A percentile compares a stretch with the other conserved stretches of the same genome.
phyloP scores from a whole-genome alignment of 2,797 vertebrate species.

The Valencia hispanica region DNA sequence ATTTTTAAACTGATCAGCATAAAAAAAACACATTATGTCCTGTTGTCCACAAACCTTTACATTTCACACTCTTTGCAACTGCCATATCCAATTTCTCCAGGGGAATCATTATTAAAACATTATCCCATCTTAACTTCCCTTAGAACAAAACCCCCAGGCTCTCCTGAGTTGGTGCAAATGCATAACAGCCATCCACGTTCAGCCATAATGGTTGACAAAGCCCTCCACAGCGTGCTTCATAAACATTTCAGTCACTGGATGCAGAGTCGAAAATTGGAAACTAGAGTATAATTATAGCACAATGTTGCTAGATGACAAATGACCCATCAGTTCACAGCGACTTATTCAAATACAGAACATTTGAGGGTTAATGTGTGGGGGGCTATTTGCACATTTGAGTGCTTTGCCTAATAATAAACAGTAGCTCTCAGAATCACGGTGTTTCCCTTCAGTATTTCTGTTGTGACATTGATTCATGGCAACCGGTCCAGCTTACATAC shows the following conservation, averaged over 20 bases:
- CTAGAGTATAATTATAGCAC: slow-evolving; percentile 42
- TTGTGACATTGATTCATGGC: slow-evolving; percentile 74
- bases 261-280: slow-evolving; percentile 26
- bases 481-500: slow-evolving; percentile 34
- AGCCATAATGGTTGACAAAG: slow-evolving; percentile 29
- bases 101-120: slow-evolving; percentile 66
- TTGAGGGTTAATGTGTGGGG: slow-evolving; percentile 46
- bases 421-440: slow-evolving; percentile 17
- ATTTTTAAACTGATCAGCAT: background rate
- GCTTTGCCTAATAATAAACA: slow-evolving; percentile 41
- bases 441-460: slow-evolving; percentile 36
- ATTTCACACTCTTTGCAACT: slow-evolving; percentile 41
- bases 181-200: slow-evolving; percentile 26
- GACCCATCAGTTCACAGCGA: slow-evolving; percentile 49
- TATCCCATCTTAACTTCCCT: slow-evolving; percentile 59
- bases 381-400: slow-evolving; percentile 59
- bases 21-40: background rate
- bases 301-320: slow-evolving; percentile 56
- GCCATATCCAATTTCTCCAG: slow-evolving; percentile 59
- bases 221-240: slow-evolving; percentile 21
- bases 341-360: slow-evolving; percentile 54
- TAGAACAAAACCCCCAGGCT: slow-evolving; percentile 50
- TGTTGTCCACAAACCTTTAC: slow-evolving; percentile 2
- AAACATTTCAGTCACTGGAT: slow-evolving; percentile 43
- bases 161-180: slow-evolving; percentile 41